phyloP scores from a whole-genome alignment of 2,797 vertebrate species.

The Scomberomorus guttatus region DNA sequence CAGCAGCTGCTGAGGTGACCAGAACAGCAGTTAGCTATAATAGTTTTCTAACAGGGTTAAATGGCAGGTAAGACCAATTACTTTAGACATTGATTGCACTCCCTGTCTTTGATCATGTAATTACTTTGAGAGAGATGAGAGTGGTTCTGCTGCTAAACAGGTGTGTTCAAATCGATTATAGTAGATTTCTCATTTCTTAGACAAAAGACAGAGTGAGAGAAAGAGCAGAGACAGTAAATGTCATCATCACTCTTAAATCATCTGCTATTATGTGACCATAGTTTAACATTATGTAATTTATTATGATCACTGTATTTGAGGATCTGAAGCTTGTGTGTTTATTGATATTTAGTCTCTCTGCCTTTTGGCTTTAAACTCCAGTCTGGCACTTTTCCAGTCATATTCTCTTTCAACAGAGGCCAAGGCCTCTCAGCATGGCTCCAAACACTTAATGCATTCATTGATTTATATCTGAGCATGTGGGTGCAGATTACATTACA shows the following conservation, averaged over 20 bases:
- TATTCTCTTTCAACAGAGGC: slow-evolving; percentile 21
- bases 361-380: slow-evolving; percentile 4
- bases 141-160: slow-evolving; percentile 67
- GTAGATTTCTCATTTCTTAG: slow-evolving; percentile 63
- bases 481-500: slow-evolving; percentile 8
- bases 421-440: slow-evolving; percentile 12
- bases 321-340: slow-evolving; percentile 31
- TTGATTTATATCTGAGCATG: slow-evolving; percentile 23
- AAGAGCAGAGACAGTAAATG: slow-evolving; percentile 24
- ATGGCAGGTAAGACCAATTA: slow-evolving; percentile 79
- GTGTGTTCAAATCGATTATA: slow-evolving; percentile 73
- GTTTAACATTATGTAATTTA: slow-evolving; percentile 32
- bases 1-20: slow-evolving; percentile 64
- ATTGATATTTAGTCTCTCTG: slow-evolving; percentile 18
- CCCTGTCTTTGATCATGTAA: slow-evolving; percentile 80
- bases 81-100: slow-evolving; percentile 80
- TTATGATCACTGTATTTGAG: slow-evolving; percentile 37
- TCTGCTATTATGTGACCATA: slow-evolving; percentile 6
- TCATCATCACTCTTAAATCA: slow-evolving; percentile 26
- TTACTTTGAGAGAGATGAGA: slow-evolving; percentile 74
- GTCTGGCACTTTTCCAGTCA: slow-evolving; percentile 13
- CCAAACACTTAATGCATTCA: slow-evolving; percentile 33
- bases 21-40: slow-evolving; percentile 67
- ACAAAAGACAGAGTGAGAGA: slow-evolving; percentile 20
- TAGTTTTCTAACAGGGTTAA: slow-evolving; percentile 78